Evolutionary conservation across 2,797 vertebrate genomes (phyloP).

Genomic region (Cynopterus sphinx): DNA sequence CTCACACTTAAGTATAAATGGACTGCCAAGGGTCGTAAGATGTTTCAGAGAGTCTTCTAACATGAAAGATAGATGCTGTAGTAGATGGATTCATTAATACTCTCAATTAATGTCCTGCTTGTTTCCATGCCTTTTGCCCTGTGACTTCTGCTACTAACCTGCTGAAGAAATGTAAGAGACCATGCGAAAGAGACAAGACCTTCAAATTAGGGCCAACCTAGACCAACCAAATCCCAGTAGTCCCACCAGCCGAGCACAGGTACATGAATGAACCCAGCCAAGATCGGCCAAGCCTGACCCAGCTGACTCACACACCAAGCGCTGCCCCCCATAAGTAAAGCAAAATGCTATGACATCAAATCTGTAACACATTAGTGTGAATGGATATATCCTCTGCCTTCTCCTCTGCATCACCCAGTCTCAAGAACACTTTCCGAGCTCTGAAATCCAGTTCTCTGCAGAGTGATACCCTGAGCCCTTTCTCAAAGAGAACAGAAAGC

Average conservation of each 20-base stretch:
- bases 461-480: background rate
- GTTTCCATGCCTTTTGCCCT: background rate
- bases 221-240: background rate
- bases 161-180: background rate
- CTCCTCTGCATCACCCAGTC: background rate
- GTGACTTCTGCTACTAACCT: background rate
- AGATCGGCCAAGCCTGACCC: background rate
- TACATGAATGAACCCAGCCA: background rate
- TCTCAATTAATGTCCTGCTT: background rate
- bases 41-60: background rate
- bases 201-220: background rate
- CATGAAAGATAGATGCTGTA: background rate
- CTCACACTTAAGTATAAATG: background rate
- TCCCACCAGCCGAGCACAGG: background rate
- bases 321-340: background rate
- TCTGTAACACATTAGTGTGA: background rate
- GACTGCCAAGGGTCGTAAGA: background rate
- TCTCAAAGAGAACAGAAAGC: background rate
- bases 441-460: background rate
- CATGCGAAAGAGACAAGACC: background rate
- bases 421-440: background rate
- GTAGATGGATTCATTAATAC: background rate
- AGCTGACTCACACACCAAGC: background rate
- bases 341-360: background rate
- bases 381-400: background rate